Conservation (phyloP, 2,888 invertebrate species). For the Nephrocerus scutellatus region DNA sequence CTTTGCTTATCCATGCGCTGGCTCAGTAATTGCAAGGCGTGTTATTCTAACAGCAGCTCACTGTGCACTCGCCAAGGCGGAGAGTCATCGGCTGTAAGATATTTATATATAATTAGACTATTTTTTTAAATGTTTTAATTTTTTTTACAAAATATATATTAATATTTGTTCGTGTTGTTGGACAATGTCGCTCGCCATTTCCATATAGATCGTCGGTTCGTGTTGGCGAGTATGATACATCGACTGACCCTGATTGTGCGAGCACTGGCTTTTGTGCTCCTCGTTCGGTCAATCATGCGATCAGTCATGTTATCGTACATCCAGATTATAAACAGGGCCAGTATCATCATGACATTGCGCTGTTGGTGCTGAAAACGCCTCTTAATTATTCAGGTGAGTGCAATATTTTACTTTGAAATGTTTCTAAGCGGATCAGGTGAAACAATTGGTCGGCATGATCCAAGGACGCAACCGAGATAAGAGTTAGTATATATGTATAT, state of each 20-base stretch:
- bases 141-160: slow-evolving; percentile 11
- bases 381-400: slow-evolving; percentile 59
- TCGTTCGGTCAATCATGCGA: slow-evolving; percentile 61
- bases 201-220: slow-evolving; percentile 59
- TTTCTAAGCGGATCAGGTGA: too few species aligned
- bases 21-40: slow-evolving; percentile 60
- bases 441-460: too few species aligned
- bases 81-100: slow-evolving; percentile 68
- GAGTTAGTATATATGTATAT: too few species aligned
- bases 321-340: slow-evolving; percentile 63
- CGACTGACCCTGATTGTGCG: slow-evolving; percentile 68
- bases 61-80: slow-evolving; percentile 69
- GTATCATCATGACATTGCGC: slow-evolving; percentile 66
- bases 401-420: too few species aligned
- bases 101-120: background rate
- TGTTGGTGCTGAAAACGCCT: slow-evolving; percentile 62
- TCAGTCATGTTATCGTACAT: slow-evolving; percentile 70
- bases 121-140: background rate
- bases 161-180: background rate
- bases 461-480: too few species aligned
- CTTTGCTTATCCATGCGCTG: slow-evolving; percentile 68
- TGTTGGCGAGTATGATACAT: slow-evolving; percentile 66
- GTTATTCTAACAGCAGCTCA: slow-evolving; percentile 69
- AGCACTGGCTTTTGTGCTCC: slow-evolving; percentile 65
- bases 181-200: background rate